Evolutionary conservation across 35 echinoderm and acorn worm genomes (phyloP).

Genomic region (Ptychodera flava): DNA sequence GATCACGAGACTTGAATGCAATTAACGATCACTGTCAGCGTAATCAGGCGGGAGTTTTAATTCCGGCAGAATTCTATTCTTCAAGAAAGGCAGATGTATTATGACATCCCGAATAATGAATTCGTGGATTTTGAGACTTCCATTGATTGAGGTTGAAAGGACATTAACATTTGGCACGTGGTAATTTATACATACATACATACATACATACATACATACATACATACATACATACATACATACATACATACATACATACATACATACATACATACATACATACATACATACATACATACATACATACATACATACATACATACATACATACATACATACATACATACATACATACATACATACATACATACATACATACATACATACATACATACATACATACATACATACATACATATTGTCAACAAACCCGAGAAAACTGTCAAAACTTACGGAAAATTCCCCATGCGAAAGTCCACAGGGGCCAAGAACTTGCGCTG

Average conservation of each 20-base stretch:
- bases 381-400: background rate
- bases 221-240: conserved; percentile 2
- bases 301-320: background rate
- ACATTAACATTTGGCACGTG: too few relatives aligned
- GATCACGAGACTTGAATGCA: background rate
- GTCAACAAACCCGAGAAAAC: too few relatives aligned
- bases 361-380: conserved; percentile 2
- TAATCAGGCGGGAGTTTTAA: background rate
- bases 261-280: background rate
- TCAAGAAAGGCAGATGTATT: background rate
- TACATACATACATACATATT: too few relatives aligned
- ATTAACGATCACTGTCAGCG: background rate
- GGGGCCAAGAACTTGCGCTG: too few relatives aligned
- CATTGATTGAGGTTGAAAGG: too few relatives aligned
- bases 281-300: background rate
- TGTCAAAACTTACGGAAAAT: too few relatives aligned
- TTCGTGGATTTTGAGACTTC: background rate
- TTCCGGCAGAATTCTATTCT: background rate
- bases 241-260: conserved; percentile 2
- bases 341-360: background rate
- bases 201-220: background rate
- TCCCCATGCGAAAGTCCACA: too few relatives aligned
- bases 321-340: background rate
- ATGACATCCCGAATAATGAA: background rate
- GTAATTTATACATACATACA: background rate